Evolutionary conservation across 2,888 invertebrate species (phyloP).

Genomic region (Malachius bipustulatus): DNA sequence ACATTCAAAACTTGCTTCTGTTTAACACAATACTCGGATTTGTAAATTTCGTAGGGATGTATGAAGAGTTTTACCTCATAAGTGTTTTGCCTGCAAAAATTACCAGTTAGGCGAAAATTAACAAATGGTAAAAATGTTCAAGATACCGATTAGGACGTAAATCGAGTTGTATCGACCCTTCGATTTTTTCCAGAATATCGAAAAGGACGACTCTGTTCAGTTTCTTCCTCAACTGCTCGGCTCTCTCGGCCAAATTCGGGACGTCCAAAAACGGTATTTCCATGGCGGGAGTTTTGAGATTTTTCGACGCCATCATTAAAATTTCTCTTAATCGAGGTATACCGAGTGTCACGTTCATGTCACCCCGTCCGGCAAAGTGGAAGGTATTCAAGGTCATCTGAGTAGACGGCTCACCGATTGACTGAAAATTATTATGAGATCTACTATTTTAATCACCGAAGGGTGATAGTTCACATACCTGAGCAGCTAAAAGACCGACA

Average conservation of each 20-base stretch:
- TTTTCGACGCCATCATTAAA: constrained; percentile 88
- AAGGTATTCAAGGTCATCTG: constrained; percentile 99
- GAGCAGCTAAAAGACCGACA: constrained; percentile 91
- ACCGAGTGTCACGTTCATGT: constrained; percentile 99
- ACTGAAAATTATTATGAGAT: constrained; percentile 35
- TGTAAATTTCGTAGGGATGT: constrained; percentile 62
- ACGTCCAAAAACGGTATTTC: constrained; percentile 68
- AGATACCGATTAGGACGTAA: background rate
- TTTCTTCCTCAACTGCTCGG: constrained; percentile 57
- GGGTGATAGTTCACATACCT: constrained; percentile 34
- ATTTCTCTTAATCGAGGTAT: constrained; percentile 95
- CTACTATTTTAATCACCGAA: background rate
- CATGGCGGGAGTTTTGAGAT: constrained; percentile 93
- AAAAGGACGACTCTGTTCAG: constrained; percentile 68
- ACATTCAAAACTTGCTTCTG: constrained; percentile 58
- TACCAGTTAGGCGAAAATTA: background rate
- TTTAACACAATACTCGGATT: constrained; percentile 56
- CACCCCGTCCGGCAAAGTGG: constrained; percentile 98
- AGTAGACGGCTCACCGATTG: constrained; percentile 97
- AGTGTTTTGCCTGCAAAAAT: constrained; percentile 38
- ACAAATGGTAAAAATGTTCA: background rate
- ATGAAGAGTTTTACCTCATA: constrained; percentile 63
- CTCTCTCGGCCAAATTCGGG: constrained; percentile 39
- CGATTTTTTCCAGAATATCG: constrained; percentile 64
- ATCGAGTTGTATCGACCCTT: constrained; percentile 34